phyloP scores from a whole-genome alignment of 2,797 vertebrate species.

The Sorex maritimensis region DNA sequence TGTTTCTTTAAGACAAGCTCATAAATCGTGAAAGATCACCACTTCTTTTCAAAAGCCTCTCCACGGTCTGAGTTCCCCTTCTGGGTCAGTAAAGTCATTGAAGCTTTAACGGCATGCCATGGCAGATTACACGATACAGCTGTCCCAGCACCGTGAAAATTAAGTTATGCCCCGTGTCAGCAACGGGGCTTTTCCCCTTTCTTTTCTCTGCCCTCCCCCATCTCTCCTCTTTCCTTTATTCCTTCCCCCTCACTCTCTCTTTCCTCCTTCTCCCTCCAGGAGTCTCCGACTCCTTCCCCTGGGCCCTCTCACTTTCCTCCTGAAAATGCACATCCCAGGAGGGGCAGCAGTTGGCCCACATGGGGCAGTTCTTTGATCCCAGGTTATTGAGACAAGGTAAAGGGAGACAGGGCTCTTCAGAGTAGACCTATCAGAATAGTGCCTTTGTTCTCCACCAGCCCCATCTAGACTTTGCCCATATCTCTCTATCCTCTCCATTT shows the following conservation, averaged over 20 bases:
- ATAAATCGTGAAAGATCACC: conserved; percentile 98
- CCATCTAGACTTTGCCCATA: conserved; percentile 55
- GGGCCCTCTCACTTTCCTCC: conserved; percentile 89
- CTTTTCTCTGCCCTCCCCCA: conserved; percentile 63
- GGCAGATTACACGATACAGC: conserved; percentile 99
- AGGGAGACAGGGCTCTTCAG: conserved; percentile 90
- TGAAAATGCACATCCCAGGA: conserved; percentile 91
- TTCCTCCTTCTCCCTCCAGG: conserved; percentile 83
- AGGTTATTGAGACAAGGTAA: conserved; percentile 92
- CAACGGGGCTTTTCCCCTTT: conserved; percentile 92
- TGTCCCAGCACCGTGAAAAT: conserved; percentile 99
- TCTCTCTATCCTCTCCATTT: conserved; percentile 71
- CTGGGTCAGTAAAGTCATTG: conserved; percentile 99
- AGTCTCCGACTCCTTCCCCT: conserved; percentile 79
- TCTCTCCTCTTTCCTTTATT: conserved; percentile 21
- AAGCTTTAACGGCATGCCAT: conserved; percentile 99
- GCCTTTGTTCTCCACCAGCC: conserved; percentile 87
- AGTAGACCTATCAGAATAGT: conserved; percentile 89
- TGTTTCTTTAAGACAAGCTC: conserved; percentile 98
- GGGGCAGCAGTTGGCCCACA: conserved; percentile 87
- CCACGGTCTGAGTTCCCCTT: conserved; percentile 97
- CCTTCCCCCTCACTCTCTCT: conserved; percentile 81
- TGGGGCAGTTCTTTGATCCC: conserved; percentile 83
- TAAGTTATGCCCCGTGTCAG: conserved; percentile 99
- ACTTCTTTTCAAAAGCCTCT: conserved; percentile 97